Conservation (phyloP, 2,888 invertebrate genomes). For the Melinaea marsaeus region DNA sequence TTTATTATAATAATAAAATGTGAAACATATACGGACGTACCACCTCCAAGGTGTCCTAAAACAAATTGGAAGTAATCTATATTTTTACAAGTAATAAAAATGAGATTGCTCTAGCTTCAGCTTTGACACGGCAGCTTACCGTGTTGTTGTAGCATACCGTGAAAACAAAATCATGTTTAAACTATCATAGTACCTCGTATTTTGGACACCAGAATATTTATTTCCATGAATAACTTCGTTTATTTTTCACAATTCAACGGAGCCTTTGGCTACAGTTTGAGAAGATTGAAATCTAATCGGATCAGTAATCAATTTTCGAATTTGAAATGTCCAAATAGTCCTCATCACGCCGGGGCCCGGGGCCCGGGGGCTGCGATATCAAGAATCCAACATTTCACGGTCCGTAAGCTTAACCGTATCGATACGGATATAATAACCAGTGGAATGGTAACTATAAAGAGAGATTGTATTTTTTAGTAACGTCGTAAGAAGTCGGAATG, state of each 20-base stretch:
- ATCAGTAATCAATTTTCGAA: conserved; percentile 36
- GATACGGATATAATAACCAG: conserved; percentile 76
- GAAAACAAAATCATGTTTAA: conserved; percentile 59
- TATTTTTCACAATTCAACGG: too few relatives aligned
- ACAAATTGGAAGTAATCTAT: conserved; percentile 32
- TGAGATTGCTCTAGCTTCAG: conserved; percentile 36
- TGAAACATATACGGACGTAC: background rate
- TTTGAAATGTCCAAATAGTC: conserved; percentile 51
- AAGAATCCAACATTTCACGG: conserved; percentile 71
- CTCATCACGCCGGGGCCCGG: conserved; percentile 42
- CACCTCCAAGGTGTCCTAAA: conserved; percentile 3
- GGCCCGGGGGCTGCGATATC: conserved; percentile 54
- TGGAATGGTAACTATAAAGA: conserved; percentile 78
- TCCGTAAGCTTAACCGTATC: conserved; percentile 71
- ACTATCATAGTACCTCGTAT: conserved; percentile 8
- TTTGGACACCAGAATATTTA: too few relatives aligned
- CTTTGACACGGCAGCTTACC: conserved; percentile 37
- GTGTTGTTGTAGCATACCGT: conserved; percentile 40
- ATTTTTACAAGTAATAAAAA: conserved; percentile 58
- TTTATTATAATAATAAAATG: background rate
- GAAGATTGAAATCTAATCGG: conserved; percentile 32
- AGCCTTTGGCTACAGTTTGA: conserved; percentile 10
- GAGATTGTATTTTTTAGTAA: conserved; percentile 77
- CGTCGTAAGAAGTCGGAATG: conserved; percentile 77
- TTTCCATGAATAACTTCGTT: too few relatives aligned